These are phyloP conservation scores for Drosophila equinoxialis DNA, from an alignment of 1,140 invertebrate species.

Conservation along the genomic window DNA sequence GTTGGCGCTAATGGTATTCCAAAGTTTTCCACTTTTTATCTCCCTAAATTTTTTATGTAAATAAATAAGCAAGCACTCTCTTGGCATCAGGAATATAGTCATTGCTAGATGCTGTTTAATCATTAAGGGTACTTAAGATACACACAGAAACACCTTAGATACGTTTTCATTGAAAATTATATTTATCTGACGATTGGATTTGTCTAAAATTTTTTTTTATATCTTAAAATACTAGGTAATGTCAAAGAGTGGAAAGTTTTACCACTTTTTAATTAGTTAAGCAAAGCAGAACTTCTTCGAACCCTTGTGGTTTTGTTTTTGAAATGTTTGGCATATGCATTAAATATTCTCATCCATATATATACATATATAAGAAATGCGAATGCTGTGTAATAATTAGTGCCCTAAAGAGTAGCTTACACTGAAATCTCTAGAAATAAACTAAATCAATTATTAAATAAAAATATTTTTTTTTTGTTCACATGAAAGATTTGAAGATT, in stretches of 20 bases:
- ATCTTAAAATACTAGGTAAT: too few relatives aligned
- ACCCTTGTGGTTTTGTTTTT: neutral
- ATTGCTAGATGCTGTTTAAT: neutral
- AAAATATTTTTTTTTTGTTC: constrained; percentile 2
- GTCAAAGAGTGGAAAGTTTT: neutral
- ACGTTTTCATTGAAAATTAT: neutral
- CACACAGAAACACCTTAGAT: neutral
- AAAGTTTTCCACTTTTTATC: neutral
- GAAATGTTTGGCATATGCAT: neutral
- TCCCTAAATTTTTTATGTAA: neutral
- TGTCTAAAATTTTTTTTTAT: too few relatives aligned
- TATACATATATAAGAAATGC: neutral
- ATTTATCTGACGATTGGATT: neutral
- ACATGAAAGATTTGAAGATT: neutral
- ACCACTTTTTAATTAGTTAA: neutral
- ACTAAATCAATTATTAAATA: constrained; percentile 2
- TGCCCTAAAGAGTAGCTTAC: neutral
- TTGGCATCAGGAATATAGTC: neutral
- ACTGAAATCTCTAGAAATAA: neutral
- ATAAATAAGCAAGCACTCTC: neutral
- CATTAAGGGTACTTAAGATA: constrained; percentile 4
- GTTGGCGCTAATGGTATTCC: neutral
- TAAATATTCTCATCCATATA: neutral
- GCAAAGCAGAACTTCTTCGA: neutral
- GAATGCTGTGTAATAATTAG: constrained; percentile 7